phyloP scores from a whole-genome alignment of 2,888 invertebrate genomes.

The Ellobium chinense region DNA sequence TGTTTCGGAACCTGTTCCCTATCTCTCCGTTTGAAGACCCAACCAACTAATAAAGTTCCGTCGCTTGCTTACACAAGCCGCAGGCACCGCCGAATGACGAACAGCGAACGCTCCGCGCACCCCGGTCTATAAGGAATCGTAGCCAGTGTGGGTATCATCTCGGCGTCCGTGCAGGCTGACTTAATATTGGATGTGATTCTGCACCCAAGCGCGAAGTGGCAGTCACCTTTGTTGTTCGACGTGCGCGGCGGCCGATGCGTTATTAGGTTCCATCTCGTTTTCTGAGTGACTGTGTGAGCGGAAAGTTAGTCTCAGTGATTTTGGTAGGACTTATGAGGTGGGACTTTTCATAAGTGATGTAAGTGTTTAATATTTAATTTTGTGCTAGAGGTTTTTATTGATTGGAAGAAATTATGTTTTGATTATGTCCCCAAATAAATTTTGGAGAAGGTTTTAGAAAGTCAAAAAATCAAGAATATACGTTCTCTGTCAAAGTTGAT shows the following conservation, averaged over 20 bases:
- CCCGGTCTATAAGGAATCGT: background rate
- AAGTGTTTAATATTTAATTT: no score
- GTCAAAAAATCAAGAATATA: no score
- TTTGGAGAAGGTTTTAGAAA: no score
- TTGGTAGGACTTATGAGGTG: no score
- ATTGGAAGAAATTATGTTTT: no score
- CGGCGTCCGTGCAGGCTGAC: background rate
- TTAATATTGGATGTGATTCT: slow-evolving; percentile 9
- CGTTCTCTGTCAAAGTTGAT: no score
- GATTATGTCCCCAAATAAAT: no score
- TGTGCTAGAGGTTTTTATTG: no score
- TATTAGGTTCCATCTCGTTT: background rate
- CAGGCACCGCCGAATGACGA: background rate
- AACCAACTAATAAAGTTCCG: background rate
- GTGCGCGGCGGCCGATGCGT: background rate
- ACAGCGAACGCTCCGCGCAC: background rate
- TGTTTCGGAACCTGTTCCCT: background rate
- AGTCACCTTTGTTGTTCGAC: background rate
- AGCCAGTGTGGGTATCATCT: background rate
- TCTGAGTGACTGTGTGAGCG: background rate
- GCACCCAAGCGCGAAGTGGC: background rate
- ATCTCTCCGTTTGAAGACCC: background rate
- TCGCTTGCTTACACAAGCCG: background rate
- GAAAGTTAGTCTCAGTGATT: no score
- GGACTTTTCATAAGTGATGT: no score